Percentiles rank a stretch among this genome's conserved stretches.
These are phyloP conservation scores for Cataglyphis rosenhaueri DNA, from an alignment of 2,888 invertebrate genomes.

Conservation along the genomic window DNA sequence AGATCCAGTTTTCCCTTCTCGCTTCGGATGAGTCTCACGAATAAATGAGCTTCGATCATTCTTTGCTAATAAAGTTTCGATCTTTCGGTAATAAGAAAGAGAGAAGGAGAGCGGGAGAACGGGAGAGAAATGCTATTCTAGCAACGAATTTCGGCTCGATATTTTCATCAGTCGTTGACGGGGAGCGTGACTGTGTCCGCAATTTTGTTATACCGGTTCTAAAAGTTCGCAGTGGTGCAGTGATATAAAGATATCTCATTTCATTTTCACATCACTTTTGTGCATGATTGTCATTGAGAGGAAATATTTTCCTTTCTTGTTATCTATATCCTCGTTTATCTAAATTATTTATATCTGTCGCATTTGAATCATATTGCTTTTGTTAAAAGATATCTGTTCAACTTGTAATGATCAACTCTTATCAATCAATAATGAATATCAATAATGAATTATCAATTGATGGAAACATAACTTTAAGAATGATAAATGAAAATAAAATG, in stretches of 20 bases:
- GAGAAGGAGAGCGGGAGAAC: conserved; percentile 40
- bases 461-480: background rate
- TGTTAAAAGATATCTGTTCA: background rate
- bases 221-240: conserved; percentile 53
- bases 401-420: background rate
- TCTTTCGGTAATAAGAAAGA: conserved; percentile 15
- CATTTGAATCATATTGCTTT: background rate
- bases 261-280: background rate
- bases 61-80: background rate
- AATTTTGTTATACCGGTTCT: conserved; percentile 19
- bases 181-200: conserved; percentile 59
- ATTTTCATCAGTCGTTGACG: conserved; percentile 67
- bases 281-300: background rate
- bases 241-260: conserved; percentile 33
- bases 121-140: conserved; percentile 56
- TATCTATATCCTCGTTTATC: background rate
- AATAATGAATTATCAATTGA: background rate
- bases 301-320: background rate
- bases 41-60: background rate
- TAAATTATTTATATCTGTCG: background rate
- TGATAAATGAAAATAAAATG: no score
- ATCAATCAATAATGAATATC: no score
- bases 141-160: conserved; percentile 68
- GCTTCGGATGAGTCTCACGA: background rate
- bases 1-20: background rate